phyloP scores from a whole-genome alignment of 2,113 vertebrate species.

The Corvus moneduloides region DNA sequence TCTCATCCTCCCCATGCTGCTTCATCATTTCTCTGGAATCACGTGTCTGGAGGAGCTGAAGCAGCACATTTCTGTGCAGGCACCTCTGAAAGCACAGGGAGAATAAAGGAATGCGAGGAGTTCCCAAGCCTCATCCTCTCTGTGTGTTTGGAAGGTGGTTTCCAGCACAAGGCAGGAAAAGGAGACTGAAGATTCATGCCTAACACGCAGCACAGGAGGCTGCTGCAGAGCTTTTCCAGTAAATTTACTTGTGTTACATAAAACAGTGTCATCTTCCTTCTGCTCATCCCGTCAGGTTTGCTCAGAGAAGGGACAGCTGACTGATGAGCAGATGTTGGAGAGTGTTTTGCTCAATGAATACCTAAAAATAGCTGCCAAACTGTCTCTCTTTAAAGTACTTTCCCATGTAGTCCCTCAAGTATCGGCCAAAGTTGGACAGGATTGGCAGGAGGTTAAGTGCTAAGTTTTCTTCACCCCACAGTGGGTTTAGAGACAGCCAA shows the following conservation, averaged over 20 bases:
- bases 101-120: not conserved
- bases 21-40: not conserved
- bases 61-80: not conserved
- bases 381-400: slow-evolving; percentile 45
- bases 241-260: slow-evolving; percentile 53
- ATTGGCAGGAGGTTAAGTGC: slow-evolving; percentile 27
- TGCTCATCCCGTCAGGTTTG: slow-evolving; percentile 19
- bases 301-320: slow-evolving; percentile 41
- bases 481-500: not conserved
- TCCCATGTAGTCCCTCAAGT: slow-evolving; percentile 59
- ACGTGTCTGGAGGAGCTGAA: not conserved
- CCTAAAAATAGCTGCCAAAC: slow-evolving; percentile 50
- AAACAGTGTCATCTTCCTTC: slow-evolving; percentile 51
- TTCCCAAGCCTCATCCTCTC: not conserved
- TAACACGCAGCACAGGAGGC: not conserved
- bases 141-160: not conserved
- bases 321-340: slow-evolving; percentile 57
- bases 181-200: not conserved
- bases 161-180: not conserved
- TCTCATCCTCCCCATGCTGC: not conserved
- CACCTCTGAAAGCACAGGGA: not conserved
- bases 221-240: slow-evolving; percentile 32
- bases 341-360: slow-evolving; percentile 39
- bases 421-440: not conserved
- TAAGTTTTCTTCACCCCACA: slow-evolving; percentile 24